Percentiles rank a stretch among this genome's conserved stretches.
Evolutionary conservation across 64 coral and sea anemone species (phyloP).

Genomic region (Exaiptasia diaphana): DNA sequence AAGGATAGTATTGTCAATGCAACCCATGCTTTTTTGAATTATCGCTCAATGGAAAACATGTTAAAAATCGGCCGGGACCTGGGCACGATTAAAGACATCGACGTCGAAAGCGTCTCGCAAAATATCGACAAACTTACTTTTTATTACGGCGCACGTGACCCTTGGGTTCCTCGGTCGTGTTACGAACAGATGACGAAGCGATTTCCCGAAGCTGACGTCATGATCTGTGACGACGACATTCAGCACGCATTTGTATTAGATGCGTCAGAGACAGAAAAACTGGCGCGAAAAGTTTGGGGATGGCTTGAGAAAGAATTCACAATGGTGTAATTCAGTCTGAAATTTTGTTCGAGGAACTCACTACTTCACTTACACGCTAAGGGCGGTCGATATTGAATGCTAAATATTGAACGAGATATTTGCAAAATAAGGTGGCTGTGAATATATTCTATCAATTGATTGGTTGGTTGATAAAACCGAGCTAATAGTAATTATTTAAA

Average conservation of each 20-base stretch:
- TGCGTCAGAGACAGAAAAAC: constrained; percentile 69
- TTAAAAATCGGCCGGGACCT: constrained; percentile 73
- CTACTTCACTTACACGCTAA: no score
- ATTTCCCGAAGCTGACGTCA: constrained; percentile 72
- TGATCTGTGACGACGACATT: constrained; percentile 71
- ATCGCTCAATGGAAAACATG: constrained; percentile 69
- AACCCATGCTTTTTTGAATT: constrained; percentile 50
- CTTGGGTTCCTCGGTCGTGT: constrained; percentile 73
- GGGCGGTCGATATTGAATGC: no score
- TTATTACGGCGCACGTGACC: constrained; percentile 79
- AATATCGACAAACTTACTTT: constrained; percentile 86
- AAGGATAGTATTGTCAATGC: constrained; percentile 53
- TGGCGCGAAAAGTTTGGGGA: constrained; percentile 80
- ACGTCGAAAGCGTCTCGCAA: constrained; percentile 36
- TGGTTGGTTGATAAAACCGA: no score
- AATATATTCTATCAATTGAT: no score
- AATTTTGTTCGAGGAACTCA: no score
- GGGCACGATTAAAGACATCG: constrained; percentile 56
- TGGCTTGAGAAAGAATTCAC: constrained; percentile 61
- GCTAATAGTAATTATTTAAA: no score
- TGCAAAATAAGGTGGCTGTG: no score
- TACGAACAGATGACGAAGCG: constrained; percentile 77
- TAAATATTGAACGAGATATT: no score
- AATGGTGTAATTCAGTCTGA: constrained; percentile 31
- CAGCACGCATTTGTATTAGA: constrained; percentile 82